A percentile compares a stretch with the other conserved stretches of the same genome.
Evolutionary conservation across 2,113 vertebrate genomes (phyloP).

Genomic region (Eurypyga helias): DNA sequence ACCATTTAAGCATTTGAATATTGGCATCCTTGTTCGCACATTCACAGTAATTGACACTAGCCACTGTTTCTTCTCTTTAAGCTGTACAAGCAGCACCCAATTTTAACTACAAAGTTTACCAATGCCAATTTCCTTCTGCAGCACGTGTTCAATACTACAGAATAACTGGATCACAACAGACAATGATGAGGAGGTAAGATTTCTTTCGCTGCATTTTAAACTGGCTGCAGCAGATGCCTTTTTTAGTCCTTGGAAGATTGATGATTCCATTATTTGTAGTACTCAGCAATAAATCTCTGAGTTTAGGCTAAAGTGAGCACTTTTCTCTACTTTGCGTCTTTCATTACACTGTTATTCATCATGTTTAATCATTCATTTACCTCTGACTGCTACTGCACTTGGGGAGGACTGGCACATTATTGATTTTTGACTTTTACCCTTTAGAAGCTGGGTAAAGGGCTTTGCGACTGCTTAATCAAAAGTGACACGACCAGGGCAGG

Average conservation of each 20-base stretch:
- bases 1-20: neutral
- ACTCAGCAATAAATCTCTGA: constrained; percentile 73
- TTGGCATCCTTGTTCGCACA: neutral
- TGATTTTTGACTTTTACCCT: constrained; percentile 66
- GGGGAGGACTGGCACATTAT: constrained; percentile 38
- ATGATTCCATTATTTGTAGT: constrained; percentile 80
- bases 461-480: constrained; percentile 64
- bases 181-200: neutral
- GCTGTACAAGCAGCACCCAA: neutral
- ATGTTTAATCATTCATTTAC: constrained; percentile 77
- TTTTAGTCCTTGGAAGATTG: constrained; percentile 74
- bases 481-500: constrained; percentile 25
- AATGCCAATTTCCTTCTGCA: neutral
- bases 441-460: constrained; percentile 52
- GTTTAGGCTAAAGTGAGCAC: constrained; percentile 71
- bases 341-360: constrained; percentile 78
- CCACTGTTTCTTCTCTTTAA: neutral
- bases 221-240: constrained; percentile 5
- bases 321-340: constrained; percentile 61
- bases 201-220: constrained; percentile 43
- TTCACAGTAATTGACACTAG: neutral
- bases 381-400: constrained; percentile 55
- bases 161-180: neutral
- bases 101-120: neutral
- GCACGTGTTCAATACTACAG: neutral